Conservation (phyloP, 2,888 invertebrate genomes). For the Macaria liturata region DNA sequence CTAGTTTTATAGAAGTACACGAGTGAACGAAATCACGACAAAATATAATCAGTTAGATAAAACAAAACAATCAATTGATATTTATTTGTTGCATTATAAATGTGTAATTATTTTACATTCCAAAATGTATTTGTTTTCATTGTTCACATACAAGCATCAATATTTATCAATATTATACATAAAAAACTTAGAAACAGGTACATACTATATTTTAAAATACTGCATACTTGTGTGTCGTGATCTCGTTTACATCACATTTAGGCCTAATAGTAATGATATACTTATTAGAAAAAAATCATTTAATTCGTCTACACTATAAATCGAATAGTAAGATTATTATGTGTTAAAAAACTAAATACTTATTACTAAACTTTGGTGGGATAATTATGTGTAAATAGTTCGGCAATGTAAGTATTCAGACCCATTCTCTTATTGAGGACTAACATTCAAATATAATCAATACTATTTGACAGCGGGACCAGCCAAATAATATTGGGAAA, state of each 20-base stretch:
- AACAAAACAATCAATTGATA: too few species aligned
- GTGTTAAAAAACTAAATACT: constrained; percentile 68
- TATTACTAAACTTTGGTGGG: constrained; percentile 81
- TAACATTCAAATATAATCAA: constrained; percentile 15
- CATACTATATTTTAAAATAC: too few species aligned
- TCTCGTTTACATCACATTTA: constrained; percentile 18
- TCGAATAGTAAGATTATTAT: constrained; percentile 51
- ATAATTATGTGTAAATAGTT: constrained; percentile 73
- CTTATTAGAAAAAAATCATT: constrained; percentile 52
- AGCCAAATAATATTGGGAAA: background rate
- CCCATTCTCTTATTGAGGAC: constrained; percentile 35
- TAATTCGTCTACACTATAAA: constrained; percentile 48
- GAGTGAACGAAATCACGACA: constrained; percentile 19
- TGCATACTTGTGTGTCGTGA: constrained; percentile 6
- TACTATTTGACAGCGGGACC: constrained; percentile 4
- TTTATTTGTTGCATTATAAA: too few species aligned
- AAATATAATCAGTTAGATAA: background rate
- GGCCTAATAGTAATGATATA: constrained; percentile 26
- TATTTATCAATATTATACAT: too few species aligned
- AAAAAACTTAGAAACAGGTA: too few species aligned
- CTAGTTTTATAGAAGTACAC: constrained; percentile 10
- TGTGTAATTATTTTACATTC: too few species aligned
- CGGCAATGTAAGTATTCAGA: constrained; percentile 55
- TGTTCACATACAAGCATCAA: too few species aligned
- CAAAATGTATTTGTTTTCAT: too few species aligned